A percentile compares a stretch with the other conserved stretches of the same genome.
Evolutionary conservation across 2,888 invertebrate species (phyloP).

Genomic region (Cyclophora albipunctata): DNA sequence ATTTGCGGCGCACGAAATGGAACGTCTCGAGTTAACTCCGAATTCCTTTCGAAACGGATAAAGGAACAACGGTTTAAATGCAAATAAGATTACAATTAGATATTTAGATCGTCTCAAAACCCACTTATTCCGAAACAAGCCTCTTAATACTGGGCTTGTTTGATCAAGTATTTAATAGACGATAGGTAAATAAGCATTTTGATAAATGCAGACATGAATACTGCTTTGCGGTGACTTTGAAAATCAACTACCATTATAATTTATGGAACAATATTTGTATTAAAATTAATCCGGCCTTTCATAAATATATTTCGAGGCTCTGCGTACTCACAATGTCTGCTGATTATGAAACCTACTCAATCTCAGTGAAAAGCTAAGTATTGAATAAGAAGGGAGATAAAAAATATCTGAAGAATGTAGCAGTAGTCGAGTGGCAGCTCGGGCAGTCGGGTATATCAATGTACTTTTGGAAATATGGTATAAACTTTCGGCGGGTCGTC

Average conservation of each 20-base stretch:
- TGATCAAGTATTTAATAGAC: slow-evolving; percentile 35
- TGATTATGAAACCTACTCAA: no score
- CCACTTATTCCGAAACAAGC: slow-evolving; percentile 39
- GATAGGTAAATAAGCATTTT: slow-evolving; percentile 12
- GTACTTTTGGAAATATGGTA: slow-evolving; percentile 29
- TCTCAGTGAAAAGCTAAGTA: no score
- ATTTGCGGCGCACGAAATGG: slow-evolving; percentile 23
- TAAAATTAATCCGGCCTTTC: no score
- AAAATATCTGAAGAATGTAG: slow-evolving; percentile 10
- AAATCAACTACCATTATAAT: slow-evolving; percentile 1
- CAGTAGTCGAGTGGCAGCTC: slow-evolving; percentile 15
- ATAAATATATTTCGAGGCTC: no score
- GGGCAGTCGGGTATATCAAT: slow-evolving; percentile 19
- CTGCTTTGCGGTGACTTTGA: slow-evolving; percentile 1
- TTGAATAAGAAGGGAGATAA: neutral
- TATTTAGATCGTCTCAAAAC: slow-evolving; percentile 44
- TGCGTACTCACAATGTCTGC: neutral
- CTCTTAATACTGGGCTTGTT: slow-evolving; percentile 37
- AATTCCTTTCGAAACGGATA: slow-evolving; percentile 28
- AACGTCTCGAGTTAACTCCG: slow-evolving; percentile 27
- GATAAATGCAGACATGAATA: slow-evolving; percentile 9
- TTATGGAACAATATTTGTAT: neutral
- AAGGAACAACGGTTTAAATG: slow-evolving; percentile 46
- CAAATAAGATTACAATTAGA: slow-evolving; percentile 54
- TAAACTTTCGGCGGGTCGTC: slow-evolving; percentile 9